These are phyloP conservation scores for Stichopus horrens DNA, from an alignment of 53 echinoderm and acorn worm species.

Conservation along the genomic window DNA sequence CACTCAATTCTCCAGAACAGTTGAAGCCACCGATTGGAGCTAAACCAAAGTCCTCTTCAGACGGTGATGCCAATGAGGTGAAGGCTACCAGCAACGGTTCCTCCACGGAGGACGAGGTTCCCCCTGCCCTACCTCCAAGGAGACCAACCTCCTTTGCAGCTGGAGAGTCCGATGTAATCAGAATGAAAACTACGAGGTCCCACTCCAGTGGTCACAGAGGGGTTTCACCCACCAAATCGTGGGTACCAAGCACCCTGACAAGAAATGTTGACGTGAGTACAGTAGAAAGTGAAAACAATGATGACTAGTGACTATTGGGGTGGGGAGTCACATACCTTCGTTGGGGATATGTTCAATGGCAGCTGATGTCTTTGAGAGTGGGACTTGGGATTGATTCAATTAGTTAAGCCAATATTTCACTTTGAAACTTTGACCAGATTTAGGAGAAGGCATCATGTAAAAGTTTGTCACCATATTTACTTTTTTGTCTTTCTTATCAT, in stretches of 20 bases:
- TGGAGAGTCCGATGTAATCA: conserved; percentile 2
- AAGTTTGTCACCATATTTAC: too few species aligned
- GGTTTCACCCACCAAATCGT: conserved; percentile 33
- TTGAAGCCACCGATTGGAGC: not conserved
- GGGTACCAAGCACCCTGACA: conserved; percentile 13
- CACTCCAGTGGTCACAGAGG: conserved; percentile 10
- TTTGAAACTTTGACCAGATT: too few species aligned
- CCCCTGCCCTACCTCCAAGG: conserved; percentile 41
- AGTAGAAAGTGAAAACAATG: too few species aligned
- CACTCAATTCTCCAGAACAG: conserved; percentile 47
- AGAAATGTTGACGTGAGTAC: conserved; percentile 34
- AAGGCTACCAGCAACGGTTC: not conserved
- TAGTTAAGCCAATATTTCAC: too few species aligned
- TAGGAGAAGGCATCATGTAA: too few species aligned
- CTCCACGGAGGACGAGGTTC: not conserved
- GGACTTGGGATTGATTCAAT: too few species aligned
- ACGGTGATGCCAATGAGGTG: not conserved
- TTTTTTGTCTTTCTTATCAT: too few species aligned
- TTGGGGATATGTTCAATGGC: too few species aligned
- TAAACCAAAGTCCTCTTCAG: not conserved
- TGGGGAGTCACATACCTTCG: too few species aligned
- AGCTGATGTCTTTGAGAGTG: too few species aligned
- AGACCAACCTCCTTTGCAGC: conserved; percentile 44
- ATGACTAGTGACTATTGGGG: too few species aligned
- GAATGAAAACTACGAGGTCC: not conserved